These are phyloP conservation scores for Matsumurasca onukii DNA, from an alignment of 1,140 invertebrate species.

Conservation along the genomic window DNA sequence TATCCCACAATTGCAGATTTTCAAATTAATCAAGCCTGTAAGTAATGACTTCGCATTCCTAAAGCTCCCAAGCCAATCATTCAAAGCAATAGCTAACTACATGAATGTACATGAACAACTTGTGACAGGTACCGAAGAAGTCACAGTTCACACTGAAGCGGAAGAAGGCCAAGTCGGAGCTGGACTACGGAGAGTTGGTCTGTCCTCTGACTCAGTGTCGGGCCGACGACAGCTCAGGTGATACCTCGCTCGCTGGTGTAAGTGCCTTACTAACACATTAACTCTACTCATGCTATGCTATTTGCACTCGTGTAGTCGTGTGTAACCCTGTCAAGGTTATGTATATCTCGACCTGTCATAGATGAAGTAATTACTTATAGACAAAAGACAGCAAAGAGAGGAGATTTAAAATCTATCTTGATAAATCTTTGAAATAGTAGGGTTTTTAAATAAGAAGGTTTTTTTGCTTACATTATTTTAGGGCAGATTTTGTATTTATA, in stretches of 20 bases:
- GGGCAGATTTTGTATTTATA: too few species aligned
- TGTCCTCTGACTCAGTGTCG: conserved; percentile 66
- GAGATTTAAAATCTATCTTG: not conserved
- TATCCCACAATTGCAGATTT: too few species aligned
- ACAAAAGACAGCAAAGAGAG: not conserved
- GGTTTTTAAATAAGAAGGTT: not conserved
- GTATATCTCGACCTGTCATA: not conserved
- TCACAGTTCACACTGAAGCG: conserved; percentile 87
- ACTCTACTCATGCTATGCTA: not conserved
- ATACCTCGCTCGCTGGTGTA: conserved; percentile 12
- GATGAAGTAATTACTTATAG: not conserved
- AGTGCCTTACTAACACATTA: conserved; percentile 25
- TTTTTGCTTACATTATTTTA: too few species aligned
- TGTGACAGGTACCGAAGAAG: conserved; percentile 73
- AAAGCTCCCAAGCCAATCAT: too few species aligned
- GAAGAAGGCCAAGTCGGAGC: conserved; percentile 80
- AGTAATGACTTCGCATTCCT: too few species aligned
- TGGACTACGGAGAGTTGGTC: conserved; percentile 80
- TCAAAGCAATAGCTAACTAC: too few species aligned
- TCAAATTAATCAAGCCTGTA: too few species aligned
- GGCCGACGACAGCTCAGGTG: conserved; percentile 18
- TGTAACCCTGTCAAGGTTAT: not conserved
- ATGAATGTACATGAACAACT: too few species aligned
- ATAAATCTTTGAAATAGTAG: not conserved
- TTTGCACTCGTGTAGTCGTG: not conserved